Evolutionary conservation across 2,888 invertebrate genomes (phyloP).

Genomic region (Rhodophaea formosa): DNA sequence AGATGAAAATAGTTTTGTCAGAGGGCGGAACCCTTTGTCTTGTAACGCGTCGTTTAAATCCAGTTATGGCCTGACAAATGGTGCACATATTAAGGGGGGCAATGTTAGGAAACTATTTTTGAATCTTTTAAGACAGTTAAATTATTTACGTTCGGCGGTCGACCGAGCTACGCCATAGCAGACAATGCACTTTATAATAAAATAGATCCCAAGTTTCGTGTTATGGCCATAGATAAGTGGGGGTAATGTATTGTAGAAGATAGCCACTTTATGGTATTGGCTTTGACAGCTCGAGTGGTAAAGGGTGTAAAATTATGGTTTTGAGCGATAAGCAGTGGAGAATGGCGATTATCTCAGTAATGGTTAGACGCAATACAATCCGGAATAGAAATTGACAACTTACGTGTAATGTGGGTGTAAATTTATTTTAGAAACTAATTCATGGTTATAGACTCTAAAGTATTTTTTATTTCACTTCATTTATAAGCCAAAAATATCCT

Average conservation of each 20-base stretch:
- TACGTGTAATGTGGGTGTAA: background rate
- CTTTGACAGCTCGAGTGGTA: constrained; percentile 68
- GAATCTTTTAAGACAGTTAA: constrained; percentile 82
- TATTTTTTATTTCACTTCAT: too few species aligned
- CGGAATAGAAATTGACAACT: constrained; percentile 34
- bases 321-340: constrained; percentile 51
- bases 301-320: constrained; percentile 72
- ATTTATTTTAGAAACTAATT: background rate
- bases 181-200: constrained; percentile 81
- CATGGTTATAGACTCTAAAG: too few species aligned
- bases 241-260: constrained; percentile 76
- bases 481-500: too few species aligned
- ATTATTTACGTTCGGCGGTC: constrained; percentile 77
- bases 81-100: constrained; percentile 81
- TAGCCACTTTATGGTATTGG: constrained; percentile 75
- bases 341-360: constrained; percentile 59
- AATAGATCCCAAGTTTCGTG: constrained; percentile 73
- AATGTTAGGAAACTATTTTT: constrained; percentile 81
- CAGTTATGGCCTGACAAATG: constrained; percentile 81
- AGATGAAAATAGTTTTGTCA: constrained; percentile 44
- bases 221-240: constrained; percentile 76
- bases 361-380: constrained; percentile 47
- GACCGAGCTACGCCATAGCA: constrained; percentile 67
- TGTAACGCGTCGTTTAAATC: constrained; percentile 77
- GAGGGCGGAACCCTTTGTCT: constrained; percentile 64